Conservation (phyloP, 37 sponge, comb jelly and placozoan species). For the Sycon ciliatum region DNA sequence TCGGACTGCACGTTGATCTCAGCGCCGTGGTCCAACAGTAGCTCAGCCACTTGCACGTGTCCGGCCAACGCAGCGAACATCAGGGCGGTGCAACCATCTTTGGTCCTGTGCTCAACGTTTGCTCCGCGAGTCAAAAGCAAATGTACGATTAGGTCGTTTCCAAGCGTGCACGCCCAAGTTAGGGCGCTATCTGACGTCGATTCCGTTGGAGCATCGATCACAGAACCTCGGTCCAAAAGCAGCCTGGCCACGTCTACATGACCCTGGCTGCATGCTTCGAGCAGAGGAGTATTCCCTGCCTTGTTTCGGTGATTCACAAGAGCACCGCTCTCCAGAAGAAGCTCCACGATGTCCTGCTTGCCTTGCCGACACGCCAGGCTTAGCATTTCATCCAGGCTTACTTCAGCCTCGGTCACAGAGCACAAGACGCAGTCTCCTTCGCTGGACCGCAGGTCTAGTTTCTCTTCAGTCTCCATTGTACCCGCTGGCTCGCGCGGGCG, state of each 20-base stretch:
- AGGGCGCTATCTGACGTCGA: slow-evolving; percentile 91
- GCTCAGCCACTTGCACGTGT: slow-evolving; percentile 72
- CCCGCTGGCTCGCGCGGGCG: too few species aligned
- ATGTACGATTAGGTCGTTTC: slow-evolving; percentile 79
- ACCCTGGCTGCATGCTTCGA: slow-evolving; percentile 98
- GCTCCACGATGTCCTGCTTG: slow-evolving; percentile 96
- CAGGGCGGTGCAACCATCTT: slow-evolving; percentile 95
- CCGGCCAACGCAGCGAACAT: slow-evolving; percentile 96
- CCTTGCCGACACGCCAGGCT: slow-evolving; percentile 96
- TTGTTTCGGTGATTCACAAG: slow-evolving; percentile 89
- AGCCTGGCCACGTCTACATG: slow-evolving; percentile 78
- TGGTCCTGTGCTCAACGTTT: slow-evolving; percentile 86
- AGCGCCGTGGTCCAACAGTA: slow-evolving; percentile 74
- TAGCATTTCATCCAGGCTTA: slow-evolving; percentile 96
- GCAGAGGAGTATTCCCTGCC: slow-evolving; percentile 92
- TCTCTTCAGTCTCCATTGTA: too few species aligned
- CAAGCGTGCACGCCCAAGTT: slow-evolving; percentile 99
- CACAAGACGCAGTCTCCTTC: too few species aligned
- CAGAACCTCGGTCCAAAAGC: slow-evolving; percentile 78
- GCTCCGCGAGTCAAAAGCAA: slow-evolving; percentile 74
- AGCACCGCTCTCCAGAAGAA: slow-evolving; percentile 93
- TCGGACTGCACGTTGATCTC: slow-evolving; percentile 87
- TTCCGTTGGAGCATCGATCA: slow-evolving; percentile 90
- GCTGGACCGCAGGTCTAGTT: too few species aligned
- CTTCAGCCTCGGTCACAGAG: slow-evolving; percentile 81